A percentile compares a stretch with the other conserved stretches of the same genome.
Evolutionary conservation across 1,140 invertebrate genomes (phyloP).

Genomic region (Drosophila pandora): DNA sequence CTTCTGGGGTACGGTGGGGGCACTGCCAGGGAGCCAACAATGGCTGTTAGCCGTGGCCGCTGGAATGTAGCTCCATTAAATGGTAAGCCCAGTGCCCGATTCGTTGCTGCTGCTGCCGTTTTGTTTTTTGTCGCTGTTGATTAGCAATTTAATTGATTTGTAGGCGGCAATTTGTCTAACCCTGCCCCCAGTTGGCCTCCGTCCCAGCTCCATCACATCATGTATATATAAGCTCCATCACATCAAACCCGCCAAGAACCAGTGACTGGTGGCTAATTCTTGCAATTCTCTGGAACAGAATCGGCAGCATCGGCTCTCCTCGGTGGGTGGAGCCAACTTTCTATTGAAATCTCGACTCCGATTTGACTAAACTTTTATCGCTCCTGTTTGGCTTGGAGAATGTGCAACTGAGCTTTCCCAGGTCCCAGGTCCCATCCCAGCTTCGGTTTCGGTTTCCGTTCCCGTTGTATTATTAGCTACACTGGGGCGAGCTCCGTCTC

Average conservation of each 20-base stretch:
- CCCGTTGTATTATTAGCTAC: conserved; percentile 23
- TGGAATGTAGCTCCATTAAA: conserved; percentile 79
- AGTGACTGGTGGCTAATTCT: too few relatives aligned
- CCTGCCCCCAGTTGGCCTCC: conserved; percentile 61
- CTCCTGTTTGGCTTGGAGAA: conserved; percentile 34
- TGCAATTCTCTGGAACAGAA: not conserved
- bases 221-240: conserved; percentile 19
- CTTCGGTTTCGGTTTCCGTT: conserved; percentile 31
- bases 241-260: not conserved
- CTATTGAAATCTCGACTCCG: conserved; percentile 55
- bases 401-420: conserved; percentile 38
- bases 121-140: conserved; percentile 76
- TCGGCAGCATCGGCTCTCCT: not conserved
- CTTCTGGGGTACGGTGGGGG: conserved; percentile 16
- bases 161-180: conserved; percentile 80
- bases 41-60: conserved; percentile 46
- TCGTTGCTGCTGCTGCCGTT: conserved; percentile 54
- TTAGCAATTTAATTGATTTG: conserved; percentile 82
- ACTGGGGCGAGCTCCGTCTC: not conserved
- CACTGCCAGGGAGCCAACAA: conserved; percentile 34
- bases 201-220: conserved; percentile 31
- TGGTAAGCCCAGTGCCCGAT: conserved; percentile 71
- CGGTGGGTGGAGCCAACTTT: conserved; percentile 49
- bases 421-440: conserved; percentile 10
- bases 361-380: conserved; percentile 53